phyloP scores from a whole-genome alignment of 1,140 invertebrate genomes.

The Calycopis cecrops region DNA sequence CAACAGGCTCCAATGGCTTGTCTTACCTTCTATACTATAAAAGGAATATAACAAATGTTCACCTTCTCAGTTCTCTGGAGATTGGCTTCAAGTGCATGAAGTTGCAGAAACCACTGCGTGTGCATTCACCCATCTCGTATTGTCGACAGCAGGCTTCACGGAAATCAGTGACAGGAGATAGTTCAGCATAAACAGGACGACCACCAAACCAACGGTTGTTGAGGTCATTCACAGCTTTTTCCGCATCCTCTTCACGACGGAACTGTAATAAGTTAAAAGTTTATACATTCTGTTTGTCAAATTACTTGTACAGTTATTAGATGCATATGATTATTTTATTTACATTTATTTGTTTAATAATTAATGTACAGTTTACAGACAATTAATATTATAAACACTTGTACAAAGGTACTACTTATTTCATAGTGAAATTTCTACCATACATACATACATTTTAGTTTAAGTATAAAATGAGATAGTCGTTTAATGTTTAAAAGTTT shows the following conservation, averaged over 20 bases:
- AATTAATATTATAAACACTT: too few relatives aligned
- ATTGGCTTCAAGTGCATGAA: constrained; percentile 99
- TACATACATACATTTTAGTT: too few relatives aligned
- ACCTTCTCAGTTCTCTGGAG: constrained; percentile 92
- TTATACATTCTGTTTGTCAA: background rate
- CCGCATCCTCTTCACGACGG: constrained; percentile 98
- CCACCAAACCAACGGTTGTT: constrained; percentile 99
- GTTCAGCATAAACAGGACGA: constrained; percentile 97
- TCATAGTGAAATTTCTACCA: too few relatives aligned
- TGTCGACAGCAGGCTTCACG: constrained; percentile 99
- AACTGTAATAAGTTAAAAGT: constrained; percentile 79
- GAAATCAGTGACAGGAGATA: constrained; percentile 99
- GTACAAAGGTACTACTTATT: too few relatives aligned
- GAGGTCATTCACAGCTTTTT: constrained; percentile 95
- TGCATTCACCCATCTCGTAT: constrained; percentile 99
- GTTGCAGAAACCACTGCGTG: constrained; percentile 98
- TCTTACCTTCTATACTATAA: too few relatives aligned
- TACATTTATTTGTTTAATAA: too few relatives aligned
- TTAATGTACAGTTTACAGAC: too few relatives aligned
- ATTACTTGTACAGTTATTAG: background rate
- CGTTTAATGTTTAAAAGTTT: too few relatives aligned
- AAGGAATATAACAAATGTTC: constrained; percentile 35
- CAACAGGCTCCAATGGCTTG: too few relatives aligned
- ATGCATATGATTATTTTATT: background rate
- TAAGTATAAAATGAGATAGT: too few relatives aligned